phyloP scores from a whole-genome alignment of 2,113 vertebrate species.

The Engystomops pustulosus region DNA sequence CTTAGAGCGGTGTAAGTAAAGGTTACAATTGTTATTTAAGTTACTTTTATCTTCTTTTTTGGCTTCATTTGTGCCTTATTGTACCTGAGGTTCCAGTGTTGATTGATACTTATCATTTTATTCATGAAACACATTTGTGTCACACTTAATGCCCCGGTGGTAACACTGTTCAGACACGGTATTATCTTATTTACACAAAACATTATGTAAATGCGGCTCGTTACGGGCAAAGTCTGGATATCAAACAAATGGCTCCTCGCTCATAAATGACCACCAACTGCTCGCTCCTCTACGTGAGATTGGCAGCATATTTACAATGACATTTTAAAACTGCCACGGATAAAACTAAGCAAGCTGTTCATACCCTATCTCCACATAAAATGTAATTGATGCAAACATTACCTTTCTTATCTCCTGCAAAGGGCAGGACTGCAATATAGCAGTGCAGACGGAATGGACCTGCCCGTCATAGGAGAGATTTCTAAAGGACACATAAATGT shows the following conservation, averaged over 20 bases:
- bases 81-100: neutral
- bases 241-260: conserved; percentile 32
- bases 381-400: conserved; percentile 41
- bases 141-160: conserved; percentile 1
- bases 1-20: neutral
- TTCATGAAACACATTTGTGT: conserved; percentile 31
- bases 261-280: conserved; percentile 55
- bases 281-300: conserved; percentile 44
- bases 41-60: neutral
- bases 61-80: no score
- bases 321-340: conserved; percentile 47
- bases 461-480: neutral
- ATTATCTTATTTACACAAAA: conserved; percentile 54
- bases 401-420: conserved; percentile 44
- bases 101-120: conserved; percentile 19
- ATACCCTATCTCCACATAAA: conserved; percentile 10
- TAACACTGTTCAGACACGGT: neutral
- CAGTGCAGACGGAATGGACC: conserved; percentile 18
- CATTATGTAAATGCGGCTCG: conserved; percentile 43
- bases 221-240: conserved; percentile 20
- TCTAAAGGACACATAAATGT: conserved; percentile 36
- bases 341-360: conserved; percentile 47
- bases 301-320: conserved; percentile 53
- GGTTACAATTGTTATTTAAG: neutral
- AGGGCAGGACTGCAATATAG: conserved; percentile 29